Conservation (phyloP, 2,113 vertebrate genomes). For the Catharus minimus region DNA sequence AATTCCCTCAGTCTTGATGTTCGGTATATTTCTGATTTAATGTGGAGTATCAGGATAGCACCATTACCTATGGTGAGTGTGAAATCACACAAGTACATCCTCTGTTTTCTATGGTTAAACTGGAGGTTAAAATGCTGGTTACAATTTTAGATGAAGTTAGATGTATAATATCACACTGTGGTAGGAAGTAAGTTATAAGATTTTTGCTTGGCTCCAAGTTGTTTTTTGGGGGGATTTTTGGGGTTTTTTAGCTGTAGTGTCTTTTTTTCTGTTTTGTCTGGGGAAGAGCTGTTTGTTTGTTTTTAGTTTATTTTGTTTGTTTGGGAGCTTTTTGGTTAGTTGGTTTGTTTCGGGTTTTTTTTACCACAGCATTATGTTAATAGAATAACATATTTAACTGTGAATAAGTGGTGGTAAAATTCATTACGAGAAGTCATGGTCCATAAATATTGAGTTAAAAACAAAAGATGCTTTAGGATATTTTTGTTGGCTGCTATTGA, state of each 20-base stretch:
- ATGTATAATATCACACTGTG: not conserved
- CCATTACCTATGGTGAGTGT: not conserved
- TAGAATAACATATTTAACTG: not conserved
- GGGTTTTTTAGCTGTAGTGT: rapidly evolving
- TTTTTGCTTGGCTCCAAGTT: not conserved
- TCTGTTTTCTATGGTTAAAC: not conserved
- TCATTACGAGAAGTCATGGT: rapidly evolving
- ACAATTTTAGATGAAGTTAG: not conserved
- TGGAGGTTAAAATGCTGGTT: not conserved
- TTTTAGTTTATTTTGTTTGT: not conserved
- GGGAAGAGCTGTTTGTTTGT: not conserved
- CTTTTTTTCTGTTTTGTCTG: not conserved
- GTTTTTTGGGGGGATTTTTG: not conserved
- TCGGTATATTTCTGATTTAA: not conserved
- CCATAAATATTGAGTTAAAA: not conserved
- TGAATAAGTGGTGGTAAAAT: not conserved
- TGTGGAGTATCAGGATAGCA: not conserved
- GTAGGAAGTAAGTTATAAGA: not conserved
- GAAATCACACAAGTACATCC: not conserved
- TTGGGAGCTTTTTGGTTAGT: not conserved
- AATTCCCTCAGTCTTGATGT: not conserved
- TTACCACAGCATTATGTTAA: not conserved
- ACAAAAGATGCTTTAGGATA: not conserved
- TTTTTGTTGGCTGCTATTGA: not conserved
- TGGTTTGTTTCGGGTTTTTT: not conserved